Conservation (phyloP, 2,888 invertebrate genomes). For the Pristionchus maxplancki region DNA sequence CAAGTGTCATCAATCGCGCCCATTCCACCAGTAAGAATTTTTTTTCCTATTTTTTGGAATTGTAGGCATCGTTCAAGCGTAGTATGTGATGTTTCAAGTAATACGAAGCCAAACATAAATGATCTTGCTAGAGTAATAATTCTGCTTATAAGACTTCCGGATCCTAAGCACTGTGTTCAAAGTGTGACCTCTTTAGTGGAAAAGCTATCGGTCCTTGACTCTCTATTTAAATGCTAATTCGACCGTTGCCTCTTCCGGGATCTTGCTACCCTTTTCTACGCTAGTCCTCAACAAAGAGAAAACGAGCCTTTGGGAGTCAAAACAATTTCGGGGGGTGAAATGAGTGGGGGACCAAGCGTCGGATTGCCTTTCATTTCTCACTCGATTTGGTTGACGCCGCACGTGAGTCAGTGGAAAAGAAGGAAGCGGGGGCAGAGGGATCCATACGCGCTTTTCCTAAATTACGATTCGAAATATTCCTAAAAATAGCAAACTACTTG, state of each 20-base stretch:
- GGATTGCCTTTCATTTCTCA: slow-evolving; percentile 8
- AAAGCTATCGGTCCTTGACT: no score
- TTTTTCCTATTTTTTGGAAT: no score
- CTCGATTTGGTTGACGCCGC: neutral
- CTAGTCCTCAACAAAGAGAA: neutral
- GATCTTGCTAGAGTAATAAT: no score
- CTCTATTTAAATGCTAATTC: neutral
- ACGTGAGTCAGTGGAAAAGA: neutral
- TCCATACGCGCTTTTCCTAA: neutral
- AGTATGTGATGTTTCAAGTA: neutral
- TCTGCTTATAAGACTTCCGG: no score
- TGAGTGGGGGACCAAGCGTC: neutral
- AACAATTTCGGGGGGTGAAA: slow-evolving; percentile 1
- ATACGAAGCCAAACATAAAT: neutral
- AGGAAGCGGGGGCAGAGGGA: neutral
- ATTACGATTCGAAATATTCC: neutral
- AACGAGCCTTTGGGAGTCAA: neutral
- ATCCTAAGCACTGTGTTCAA: no score
- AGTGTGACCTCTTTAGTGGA: no score
- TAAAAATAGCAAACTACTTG: neutral
- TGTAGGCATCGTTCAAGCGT: no score
- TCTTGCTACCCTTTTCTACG: neutral
- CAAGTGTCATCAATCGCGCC: slow-evolving; percentile 23
- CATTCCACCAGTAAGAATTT: slow-evolving; percentile 1
- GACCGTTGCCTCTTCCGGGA: neutral